Evolutionary conservation across 2,797 vertebrate species (phyloP).

Genomic region (Limosa lapponica): DNA sequence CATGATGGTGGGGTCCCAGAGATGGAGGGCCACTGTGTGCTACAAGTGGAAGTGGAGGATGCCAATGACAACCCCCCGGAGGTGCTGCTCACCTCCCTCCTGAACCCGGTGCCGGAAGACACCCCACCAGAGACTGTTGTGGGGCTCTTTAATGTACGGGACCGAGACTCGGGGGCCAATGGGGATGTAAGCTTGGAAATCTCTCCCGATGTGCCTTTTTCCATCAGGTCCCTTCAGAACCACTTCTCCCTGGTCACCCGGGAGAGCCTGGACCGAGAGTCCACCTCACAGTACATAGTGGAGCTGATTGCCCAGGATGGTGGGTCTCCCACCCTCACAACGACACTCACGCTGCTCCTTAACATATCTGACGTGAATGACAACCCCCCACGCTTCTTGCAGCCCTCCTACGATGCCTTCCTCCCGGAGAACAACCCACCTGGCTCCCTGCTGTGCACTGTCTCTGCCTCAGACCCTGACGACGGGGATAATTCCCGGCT

Average conservation of each 20-base stretch:
- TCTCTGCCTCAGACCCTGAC: conserved; percentile 90
- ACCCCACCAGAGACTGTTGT: conserved; percentile 86
- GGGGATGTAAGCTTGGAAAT: conserved; percentile 86
- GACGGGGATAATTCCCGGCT: conserved; percentile 87
- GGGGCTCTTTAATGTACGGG: conserved; percentile 88
- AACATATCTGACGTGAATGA: conserved; percentile 95
- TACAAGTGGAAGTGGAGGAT: conserved; percentile 89
- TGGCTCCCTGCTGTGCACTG: conserved; percentile 85
- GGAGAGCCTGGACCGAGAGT: conserved; percentile 87
- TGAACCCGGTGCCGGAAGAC: conserved; percentile 87
- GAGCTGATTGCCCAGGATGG: conserved; percentile 87
- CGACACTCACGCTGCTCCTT: conserved; percentile 84
- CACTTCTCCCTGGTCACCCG: conserved; percentile 89
- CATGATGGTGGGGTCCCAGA: conserved; percentile 90
- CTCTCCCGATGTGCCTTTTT: conserved; percentile 85
- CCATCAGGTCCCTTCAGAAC: conserved; percentile 85
- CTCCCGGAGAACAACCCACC: conserved; percentile 89
- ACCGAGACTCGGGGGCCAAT: conserved; percentile 88
- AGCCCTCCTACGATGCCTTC: conserved; percentile 90
- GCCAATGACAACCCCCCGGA: conserved; percentile 93
- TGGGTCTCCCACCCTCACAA: conserved; percentile 87
- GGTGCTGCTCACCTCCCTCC: conserved; percentile 87
- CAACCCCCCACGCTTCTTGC: conserved; percentile 90
- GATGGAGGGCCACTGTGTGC: conserved; percentile 93
- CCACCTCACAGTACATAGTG: conserved; percentile 85